Base-by-base conservation (phyloP, 92 coral and sea anemone genomes). In the Phenganax subtilis region DNA sequence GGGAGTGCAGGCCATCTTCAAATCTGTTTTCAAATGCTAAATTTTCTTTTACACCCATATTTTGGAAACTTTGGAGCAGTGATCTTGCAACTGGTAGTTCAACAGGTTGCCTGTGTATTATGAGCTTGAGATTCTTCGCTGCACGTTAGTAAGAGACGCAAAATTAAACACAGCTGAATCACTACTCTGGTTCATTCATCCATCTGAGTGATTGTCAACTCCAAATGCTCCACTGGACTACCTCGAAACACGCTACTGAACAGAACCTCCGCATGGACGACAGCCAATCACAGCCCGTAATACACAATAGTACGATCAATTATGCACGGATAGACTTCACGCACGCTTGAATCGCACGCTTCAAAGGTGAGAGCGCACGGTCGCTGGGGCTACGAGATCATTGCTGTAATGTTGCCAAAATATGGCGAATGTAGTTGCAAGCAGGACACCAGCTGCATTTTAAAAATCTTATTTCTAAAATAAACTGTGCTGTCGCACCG, bases 211-310 rank as follows among this genome's bases (percentile, higher is more conserved):
- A 62, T 52, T 54, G 71, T 52, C 51, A 25, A 14, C 53, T 78
- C 31, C 82, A 78, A 78, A 78, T 78, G 82, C 73, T 62, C 27
- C 67, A 27, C 82, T 62, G 72, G 67, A 72, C 67, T 65, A 78
- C 82, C 58, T 72, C 82, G 28, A 78, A 60, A 31, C 82, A 15
- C 47, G 51, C 28, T 72, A 78, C 55, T 78, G 72, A 51, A 61
- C 72, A 37, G 61, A 37, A 78, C 54, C 72, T 62, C 82, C 82
- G 72, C 82, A 78, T 78, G 85, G 60, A 47, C 17, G 37, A 37
- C 85, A 75, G 86, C 98, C 98, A 94, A 94, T 94, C 97, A 94
- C 86, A 65, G 82, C 55, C 58, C 88, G 28, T 15, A 65, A 52
- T 15, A 62, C 79, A 84, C 68, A 76, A 80, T 82, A 77, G 91